Evolutionary conservation across 2,888 invertebrate genomes (phyloP).

Genomic region (Apocheima hispidaria): DNA sequence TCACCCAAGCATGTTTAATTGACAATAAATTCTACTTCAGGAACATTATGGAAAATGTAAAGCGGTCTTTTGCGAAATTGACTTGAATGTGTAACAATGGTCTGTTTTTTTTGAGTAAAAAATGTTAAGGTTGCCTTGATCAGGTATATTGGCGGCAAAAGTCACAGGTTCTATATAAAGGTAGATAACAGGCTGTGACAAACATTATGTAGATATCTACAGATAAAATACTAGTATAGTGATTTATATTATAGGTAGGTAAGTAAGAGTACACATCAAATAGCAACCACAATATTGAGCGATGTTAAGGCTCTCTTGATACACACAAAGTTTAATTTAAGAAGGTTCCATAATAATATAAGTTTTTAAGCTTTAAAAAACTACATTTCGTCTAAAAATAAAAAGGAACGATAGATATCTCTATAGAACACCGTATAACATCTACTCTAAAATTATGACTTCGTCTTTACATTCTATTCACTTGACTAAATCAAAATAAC

Average conservation of each 20-base stretch:
- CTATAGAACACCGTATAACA: conserved; percentile 36
- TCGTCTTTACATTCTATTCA: conserved; percentile 37
- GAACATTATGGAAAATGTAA: conserved; percentile 32
- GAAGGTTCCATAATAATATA: conserved; percentile 29
- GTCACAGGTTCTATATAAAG: conserved; percentile 8
- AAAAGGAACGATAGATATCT: conserved; percentile 28
- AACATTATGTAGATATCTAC: conserved; percentile 10
- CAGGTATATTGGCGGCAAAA: conserved; percentile 9
- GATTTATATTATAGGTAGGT: conserved; percentile 17
- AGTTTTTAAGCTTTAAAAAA: conserved; percentile 41
- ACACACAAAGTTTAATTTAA: conserved; percentile 21
- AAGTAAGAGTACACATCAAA: conserved; percentile 32
- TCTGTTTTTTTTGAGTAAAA: no score
- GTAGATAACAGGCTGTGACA: conserved; percentile 7
- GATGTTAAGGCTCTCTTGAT: conserved; percentile 41
- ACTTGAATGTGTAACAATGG: conserved; percentile 24
- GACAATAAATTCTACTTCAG: conserved; percentile 31
- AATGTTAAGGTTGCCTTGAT: conserved; percentile 7
- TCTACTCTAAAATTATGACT: conserved; percentile 42
- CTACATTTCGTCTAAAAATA: conserved; percentile 43
- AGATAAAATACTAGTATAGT: conserved; percentile 18
- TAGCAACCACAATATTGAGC: conserved; percentile 39
- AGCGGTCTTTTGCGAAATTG: conserved; percentile 31
- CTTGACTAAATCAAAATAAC: conserved; percentile 36
- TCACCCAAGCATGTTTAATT: conserved; percentile 29